phyloP scores from a whole-genome alignment of 2,888 invertebrate species.

The Griposia aprilina region DNA sequence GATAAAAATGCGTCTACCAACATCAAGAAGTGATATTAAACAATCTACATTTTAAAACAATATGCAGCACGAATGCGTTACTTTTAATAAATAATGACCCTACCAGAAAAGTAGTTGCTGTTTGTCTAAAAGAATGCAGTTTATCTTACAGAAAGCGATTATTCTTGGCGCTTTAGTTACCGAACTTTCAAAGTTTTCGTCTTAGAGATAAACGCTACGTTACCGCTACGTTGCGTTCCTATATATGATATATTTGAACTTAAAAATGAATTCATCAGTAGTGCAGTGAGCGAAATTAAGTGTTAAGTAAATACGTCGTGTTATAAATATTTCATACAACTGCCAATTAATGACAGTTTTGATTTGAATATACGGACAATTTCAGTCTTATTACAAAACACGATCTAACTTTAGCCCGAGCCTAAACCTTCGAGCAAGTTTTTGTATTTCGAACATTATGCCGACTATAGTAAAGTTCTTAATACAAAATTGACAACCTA shows the following conservation, averaged over 20 bases:
- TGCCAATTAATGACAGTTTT: not conserved
- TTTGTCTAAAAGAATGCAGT: conserved; percentile 1
- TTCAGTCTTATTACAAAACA: not conserved
- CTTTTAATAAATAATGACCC: conserved; percentile 5
- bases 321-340: not conserved
- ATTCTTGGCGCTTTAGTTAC: not conserved
- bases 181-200: not conserved
- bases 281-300: not conserved
- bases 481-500: too few relatives aligned
- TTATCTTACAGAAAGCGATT: not conserved
- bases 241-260: not conserved
- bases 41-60: conserved; percentile 30
- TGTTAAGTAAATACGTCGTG: not conserved
- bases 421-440: too few relatives aligned
- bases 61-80: conserved; percentile 6
- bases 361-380: not conserved
- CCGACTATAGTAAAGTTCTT: too few relatives aligned
- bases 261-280: not conserved
- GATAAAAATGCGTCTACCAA: conserved; percentile 22
- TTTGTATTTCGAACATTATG: too few relatives aligned
- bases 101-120: not conserved
- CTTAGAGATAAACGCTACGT: not conserved
- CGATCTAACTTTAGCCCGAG: too few relatives aligned
- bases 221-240: not conserved
- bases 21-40: conserved; percentile 16